These are phyloP conservation scores for Aldabrachelys gigantea DNA, from an alignment of 2,113 vertebrate species.

Conservation along the genomic window DNA sequence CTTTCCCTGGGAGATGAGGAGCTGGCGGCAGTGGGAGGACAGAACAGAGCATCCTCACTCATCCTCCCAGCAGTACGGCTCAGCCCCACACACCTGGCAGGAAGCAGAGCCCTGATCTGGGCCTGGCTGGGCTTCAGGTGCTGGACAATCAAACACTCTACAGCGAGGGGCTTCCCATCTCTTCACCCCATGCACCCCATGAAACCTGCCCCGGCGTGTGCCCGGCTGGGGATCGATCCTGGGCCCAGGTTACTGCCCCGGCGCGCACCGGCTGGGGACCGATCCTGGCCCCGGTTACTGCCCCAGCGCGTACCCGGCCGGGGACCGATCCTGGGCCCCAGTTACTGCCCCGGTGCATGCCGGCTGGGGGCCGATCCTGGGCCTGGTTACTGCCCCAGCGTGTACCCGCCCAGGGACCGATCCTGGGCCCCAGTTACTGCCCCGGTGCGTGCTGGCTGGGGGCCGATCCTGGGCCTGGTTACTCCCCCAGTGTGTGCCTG, in stretches of 20 bases:
- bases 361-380: neutral
- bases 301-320: too few species aligned
- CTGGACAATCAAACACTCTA: neutral
- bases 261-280: too few species aligned
- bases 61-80: neutral
- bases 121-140: neutral
- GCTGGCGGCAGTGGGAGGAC: neutral
- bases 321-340: neutral
- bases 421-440: too few species aligned
- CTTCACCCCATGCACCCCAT: too few species aligned
- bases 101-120: neutral
- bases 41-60: neutral
- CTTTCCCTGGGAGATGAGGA: neutral
- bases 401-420: rapidly evolving
- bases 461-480: neutral
- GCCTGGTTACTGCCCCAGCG: too few species aligned
- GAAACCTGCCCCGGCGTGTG: too few species aligned
- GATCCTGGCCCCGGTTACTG: too few species aligned
- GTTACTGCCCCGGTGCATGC: rapidly evolving
- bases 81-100: neutral
- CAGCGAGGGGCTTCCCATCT: neutral
- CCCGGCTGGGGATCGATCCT: too few species aligned
- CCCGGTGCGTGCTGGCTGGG: too few species aligned
- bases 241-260: too few species aligned
- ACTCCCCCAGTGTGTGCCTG: rapidly evolving